Evolutionary conservation across 2,113 vertebrate genomes (phyloP), one percentile per base, ranked within the genome.

Genomic region (Pygoscelis antarcticus): DNA sequence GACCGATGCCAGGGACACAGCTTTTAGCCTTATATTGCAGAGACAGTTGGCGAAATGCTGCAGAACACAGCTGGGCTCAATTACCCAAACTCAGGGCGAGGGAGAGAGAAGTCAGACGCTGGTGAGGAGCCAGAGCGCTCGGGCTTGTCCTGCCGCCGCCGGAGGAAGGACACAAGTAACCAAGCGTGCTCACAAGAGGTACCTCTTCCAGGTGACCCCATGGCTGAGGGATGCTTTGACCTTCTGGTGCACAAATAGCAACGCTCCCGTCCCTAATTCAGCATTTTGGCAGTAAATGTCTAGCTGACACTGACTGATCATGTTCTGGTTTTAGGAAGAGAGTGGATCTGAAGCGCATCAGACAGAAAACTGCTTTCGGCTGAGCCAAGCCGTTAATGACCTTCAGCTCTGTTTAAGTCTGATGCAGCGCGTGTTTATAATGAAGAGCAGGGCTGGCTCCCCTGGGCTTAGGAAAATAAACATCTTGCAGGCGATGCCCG

Each of bases 271-370:
- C 79, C 47, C 42, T 44, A 34, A 40, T 62, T n/a, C 76, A 36
- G 55, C 36, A 2, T 38, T 70, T 72, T 65, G 83, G 65, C 83
- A 89, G 84, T 52, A 62, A 36, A 6, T 0, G 1, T 21, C 29
- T 7, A 7, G 51, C 54, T 77, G 92, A 46, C 5, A 1, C 54
- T 2, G 3, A 20, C 23, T 2, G 19, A 19, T n/a, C 0, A 1
- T 26, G 21, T 6, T 34, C 52, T 36, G 61, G 21, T 30, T 83
- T 75, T 46, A 32, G 66, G 60, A 81, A 13, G 36, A 36, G 44
- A 23, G 38, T 18, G 49, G 57, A 42, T 77, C 54, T 84, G 94
- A 83, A 68, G 81, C 32, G n/a, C 51, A 29, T 78, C 55, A 51
- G 44, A 58, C 30, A 47, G 64, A 76, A 65, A 74, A 25, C 34